A percentile compares a stretch with the other conserved stretches of the same genome.
These are phyloP conservation scores for Erynnis tages DNA, from an alignment of 2,888 invertebrate genomes.

Conservation along the genomic window DNA sequence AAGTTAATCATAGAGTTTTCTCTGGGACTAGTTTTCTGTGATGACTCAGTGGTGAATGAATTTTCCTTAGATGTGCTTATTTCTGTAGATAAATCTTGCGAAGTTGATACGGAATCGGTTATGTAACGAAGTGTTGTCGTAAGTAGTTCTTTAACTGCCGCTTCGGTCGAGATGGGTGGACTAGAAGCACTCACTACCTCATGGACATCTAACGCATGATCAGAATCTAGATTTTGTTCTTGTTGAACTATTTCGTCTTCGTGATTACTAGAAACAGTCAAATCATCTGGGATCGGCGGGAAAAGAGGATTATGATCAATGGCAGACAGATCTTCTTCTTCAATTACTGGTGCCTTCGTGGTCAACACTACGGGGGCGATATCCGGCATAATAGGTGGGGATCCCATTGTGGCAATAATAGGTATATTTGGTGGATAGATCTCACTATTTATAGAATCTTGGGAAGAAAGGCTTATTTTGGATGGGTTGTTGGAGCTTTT, in stretches of 20 bases:
- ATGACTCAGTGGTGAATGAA: constrained; percentile 38
- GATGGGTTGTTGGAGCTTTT: constrained; percentile 55
- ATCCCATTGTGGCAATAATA: constrained; percentile 49
- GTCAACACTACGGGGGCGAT: constrained; percentile 45
- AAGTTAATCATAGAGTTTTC: constrained; percentile 62
- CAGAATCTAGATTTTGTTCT: constrained; percentile 55
- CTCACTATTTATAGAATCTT: constrained; percentile 59
- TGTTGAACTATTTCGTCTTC: constrained; percentile 61
- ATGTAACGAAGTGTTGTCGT: constrained; percentile 44
- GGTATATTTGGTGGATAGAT: constrained; percentile 56
- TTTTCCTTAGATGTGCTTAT: constrained; percentile 37
- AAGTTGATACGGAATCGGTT: constrained; percentile 40
- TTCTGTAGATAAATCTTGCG: constrained; percentile 41
- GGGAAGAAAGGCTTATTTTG: constrained; percentile 65
- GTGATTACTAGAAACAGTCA: constrained; percentile 63
- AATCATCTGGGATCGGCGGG: constrained; percentile 71
- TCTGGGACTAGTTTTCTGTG: constrained; percentile 38
- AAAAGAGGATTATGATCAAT: constrained; percentile 74
- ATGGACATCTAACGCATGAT: constrained; percentile 47
- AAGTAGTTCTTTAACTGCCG: constrained; percentile 40
- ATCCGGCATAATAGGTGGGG: constrained; percentile 42
- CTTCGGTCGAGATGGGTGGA: constrained; percentile 42
- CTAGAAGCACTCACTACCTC: constrained; percentile 45
- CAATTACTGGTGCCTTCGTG: constrained; percentile 57
- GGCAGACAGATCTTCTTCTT: constrained; percentile 62